Evolutionary conservation across 2,888 invertebrate species (phyloP).

Genomic region (Poecilobothrus nobilitatus): DNA sequence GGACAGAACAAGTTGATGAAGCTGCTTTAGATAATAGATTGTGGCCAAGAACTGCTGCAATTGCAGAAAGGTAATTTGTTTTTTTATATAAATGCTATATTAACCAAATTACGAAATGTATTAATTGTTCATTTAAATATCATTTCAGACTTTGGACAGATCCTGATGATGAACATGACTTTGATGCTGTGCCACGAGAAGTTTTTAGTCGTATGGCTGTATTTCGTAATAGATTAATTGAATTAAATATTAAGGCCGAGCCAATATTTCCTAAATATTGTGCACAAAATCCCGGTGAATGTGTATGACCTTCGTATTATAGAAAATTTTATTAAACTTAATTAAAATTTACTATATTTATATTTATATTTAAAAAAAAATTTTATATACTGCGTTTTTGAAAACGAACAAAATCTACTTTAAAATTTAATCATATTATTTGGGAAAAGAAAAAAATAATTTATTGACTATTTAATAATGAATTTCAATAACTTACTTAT

Average conservation of each 20-base stretch:
- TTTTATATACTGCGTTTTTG: no score
- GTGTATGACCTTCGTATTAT: conserved; percentile 42
- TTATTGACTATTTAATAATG: no score
- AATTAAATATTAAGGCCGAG: conserved; percentile 42
- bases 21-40: conserved; percentile 66
- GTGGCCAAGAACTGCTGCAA: conserved; percentile 75
- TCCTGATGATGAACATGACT: conserved; percentile 42
- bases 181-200: conserved; percentile 39
- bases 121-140: neutral
- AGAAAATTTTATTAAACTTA: neutral
- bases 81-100: no score
- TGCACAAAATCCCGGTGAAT: conserved; percentile 45
- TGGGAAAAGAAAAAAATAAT: no score
- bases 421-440: no score
- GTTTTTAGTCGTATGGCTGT: conserved; percentile 43
- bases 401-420: no score
- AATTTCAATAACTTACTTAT: no score
- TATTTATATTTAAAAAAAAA: conserved; percentile 15
- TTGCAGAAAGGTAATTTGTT: conserved; percentile 58
- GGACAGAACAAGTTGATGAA: conserved; percentile 75
- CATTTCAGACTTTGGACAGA: conserved; percentile 39
- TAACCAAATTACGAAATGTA: neutral
- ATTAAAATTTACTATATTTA: conserved; percentile 20
- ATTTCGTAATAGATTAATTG: conserved; percentile 43
- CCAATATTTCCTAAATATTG: conserved; percentile 45